A percentile compares a stretch with the other conserved stretches of the same genome.
phyloP scores from a whole-genome alignment of 2,797 vertebrate species.

The Lycodopsis pacificus region DNA sequence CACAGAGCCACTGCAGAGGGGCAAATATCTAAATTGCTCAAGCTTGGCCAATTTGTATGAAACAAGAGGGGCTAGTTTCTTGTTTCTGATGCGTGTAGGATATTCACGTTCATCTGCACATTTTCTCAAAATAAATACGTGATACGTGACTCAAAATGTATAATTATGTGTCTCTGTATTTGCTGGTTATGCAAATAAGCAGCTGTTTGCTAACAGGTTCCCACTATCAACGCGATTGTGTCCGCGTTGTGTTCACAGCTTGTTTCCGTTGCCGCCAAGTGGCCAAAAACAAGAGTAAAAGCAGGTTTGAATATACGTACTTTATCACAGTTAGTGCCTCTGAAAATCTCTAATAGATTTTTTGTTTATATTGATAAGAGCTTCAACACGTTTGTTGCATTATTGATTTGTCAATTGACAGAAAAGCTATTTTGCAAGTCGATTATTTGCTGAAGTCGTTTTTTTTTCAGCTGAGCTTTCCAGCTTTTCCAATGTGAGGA shows the following conservation, averaged over 20 bases:
- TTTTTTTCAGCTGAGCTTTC: not conserved
- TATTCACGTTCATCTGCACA: not conserved
- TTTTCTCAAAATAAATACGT: not conserved
- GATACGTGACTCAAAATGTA: not conserved
- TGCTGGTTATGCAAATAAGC: not conserved
- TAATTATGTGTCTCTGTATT: not conserved
- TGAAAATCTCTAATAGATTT: not conserved
- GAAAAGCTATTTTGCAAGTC: not conserved
- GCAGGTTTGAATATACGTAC: not conserved
- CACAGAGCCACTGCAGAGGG: slow-evolving; percentile 4
- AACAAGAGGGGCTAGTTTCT: not conserved
- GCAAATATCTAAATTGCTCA: slow-evolving; percentile 30
- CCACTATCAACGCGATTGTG: not conserved
- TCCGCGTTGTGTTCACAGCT: not conserved
- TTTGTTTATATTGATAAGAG: not conserved
- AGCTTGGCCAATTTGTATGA: slow-evolving; percentile 3
- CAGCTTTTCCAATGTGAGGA: not conserved
- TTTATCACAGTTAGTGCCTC: not conserved
- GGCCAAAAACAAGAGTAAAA: not conserved
- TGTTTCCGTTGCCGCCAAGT: not conserved
- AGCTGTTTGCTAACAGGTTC: not conserved
- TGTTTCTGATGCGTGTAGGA: not conserved
- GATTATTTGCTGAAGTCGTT: not conserved
- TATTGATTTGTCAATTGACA: not conserved
- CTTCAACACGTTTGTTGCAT: not conserved